Evolutionary conservation across 2,888 invertebrate genomes (phyloP).

Genomic region (Pyralis farinalis): DNA sequence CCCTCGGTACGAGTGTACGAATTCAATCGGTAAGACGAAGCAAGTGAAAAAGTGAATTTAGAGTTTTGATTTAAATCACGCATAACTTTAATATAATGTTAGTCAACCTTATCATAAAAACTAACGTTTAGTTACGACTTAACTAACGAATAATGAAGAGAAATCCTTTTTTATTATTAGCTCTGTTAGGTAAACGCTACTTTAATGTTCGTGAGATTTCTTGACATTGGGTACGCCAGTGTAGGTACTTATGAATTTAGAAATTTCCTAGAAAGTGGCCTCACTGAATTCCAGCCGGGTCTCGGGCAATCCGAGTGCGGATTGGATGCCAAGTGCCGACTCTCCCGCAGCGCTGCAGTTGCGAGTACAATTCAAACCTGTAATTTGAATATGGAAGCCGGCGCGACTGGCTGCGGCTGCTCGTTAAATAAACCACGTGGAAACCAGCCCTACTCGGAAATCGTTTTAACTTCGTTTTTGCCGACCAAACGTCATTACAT

Average conservation of each 20-base stretch:
- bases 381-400: constrained; percentile 61
- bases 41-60: too few species aligned
- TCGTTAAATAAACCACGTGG: constrained; percentile 42
- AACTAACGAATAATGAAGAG: too few species aligned
- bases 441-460: constrained; percentile 41
- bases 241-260: constrained; percentile 34
- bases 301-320: not conserved
- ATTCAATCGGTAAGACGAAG: too few species aligned
- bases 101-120: too few species aligned
- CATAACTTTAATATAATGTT: too few species aligned
- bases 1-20: too few species aligned
- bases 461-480: constrained; percentile 21
- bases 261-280: constrained; percentile 48
- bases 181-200: too few species aligned
- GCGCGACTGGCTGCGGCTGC: constrained; percentile 22
- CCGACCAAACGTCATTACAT: constrained; percentile 22
- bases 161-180: too few species aligned
- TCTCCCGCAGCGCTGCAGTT: constrained; percentile 35
- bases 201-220: too few species aligned
- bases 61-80: too few species aligned
- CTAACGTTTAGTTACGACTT: too few species aligned
- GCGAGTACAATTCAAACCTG: constrained; percentile 53
- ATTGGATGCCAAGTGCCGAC: constrained; percentile 18
- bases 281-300: constrained; percentile 21
- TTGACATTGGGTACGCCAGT: too few species aligned